Evolutionary conservation across 2,888 invertebrate genomes (phyloP).

Genomic region (Boloria selene): DNA sequence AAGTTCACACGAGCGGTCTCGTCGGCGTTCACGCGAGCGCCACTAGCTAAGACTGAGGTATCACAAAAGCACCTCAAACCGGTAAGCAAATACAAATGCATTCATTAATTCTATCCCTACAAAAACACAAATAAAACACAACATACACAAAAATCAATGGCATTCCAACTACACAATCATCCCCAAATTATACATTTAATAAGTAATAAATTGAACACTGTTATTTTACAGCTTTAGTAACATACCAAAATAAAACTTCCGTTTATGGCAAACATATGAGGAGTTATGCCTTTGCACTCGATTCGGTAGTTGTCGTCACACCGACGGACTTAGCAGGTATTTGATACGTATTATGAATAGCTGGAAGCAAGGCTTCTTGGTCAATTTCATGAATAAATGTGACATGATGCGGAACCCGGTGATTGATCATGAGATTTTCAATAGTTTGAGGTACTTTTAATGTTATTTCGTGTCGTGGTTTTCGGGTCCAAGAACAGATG

Average conservation of each 20-base stretch:
- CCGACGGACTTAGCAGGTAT: constrained; percentile 81
- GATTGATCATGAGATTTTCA: constrained; percentile 51
- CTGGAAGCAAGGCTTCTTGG: constrained; percentile 53
- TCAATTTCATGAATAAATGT: constrained; percentile 43
- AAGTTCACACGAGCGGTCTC: constrained; percentile 69
- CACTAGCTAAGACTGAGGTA: constrained; percentile 79
- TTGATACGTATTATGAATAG: constrained; percentile 80
- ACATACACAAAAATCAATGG: constrained; percentile 27
- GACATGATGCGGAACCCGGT: constrained; percentile 42
- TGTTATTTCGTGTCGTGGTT: constrained; percentile 62
- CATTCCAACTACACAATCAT: constrained; percentile 43
- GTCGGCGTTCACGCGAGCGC: constrained; percentile 76
- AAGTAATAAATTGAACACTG: constrained; percentile 79
- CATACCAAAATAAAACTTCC: constrained; percentile 78
- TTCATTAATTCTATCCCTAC: constrained; percentile 23
- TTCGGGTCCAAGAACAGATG: constrained; percentile 50
- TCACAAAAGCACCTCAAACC: constrained; percentile 76
- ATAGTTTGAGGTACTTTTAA: constrained; percentile 69
- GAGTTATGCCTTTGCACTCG: constrained; percentile 72
- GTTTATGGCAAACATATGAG: constrained; percentile 77
- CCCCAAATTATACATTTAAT: constrained; percentile 53
- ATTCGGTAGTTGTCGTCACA: constrained; percentile 79
- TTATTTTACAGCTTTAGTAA: constrained; percentile 79
- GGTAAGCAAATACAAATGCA: constrained; percentile 66
- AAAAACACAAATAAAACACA: constrained; percentile 25